These are phyloP conservation scores for Lagria hirta DNA, from an alignment of 2,888 invertebrate species.

Conservation along the genomic window DNA sequence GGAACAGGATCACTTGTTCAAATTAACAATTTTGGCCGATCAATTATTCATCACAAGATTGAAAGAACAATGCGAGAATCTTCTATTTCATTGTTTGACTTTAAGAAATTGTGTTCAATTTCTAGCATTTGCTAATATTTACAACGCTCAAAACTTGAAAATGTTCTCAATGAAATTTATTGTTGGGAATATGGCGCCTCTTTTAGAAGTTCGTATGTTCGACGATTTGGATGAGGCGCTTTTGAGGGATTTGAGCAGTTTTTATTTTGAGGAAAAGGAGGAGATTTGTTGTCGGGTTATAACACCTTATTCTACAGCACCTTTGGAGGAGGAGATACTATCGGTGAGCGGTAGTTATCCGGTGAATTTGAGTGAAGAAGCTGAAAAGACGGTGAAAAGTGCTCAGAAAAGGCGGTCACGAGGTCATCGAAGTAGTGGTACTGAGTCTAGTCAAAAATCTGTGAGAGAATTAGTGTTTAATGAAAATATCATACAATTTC, in stretches of 20 bases:
- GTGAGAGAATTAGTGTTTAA: conserved; percentile 14
- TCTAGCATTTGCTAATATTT: conserved; percentile 72
- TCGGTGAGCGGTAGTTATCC: conserved; percentile 54
- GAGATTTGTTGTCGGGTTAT: conserved; percentile 65
- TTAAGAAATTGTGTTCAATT: conserved; percentile 77
- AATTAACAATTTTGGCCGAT: conserved; percentile 76
- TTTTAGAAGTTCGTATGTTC: conserved; percentile 69
- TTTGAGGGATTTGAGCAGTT: conserved; percentile 65
- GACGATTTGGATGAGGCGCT: conserved; percentile 64
- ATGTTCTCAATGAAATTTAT: conserved; percentile 76
- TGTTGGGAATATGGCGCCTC: conserved; percentile 69
- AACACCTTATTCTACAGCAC: conserved; percentile 68
- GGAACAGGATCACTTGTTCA: conserved; percentile 70
- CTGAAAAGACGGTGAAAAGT: conserved; percentile 30
- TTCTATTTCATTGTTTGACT: conserved; percentile 63
- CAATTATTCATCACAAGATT: conserved; percentile 74
- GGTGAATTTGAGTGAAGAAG: conserved; percentile 55
- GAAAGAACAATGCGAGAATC: conserved; percentile 71
- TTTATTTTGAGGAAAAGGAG: conserved; percentile 66
- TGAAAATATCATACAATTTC: conserved; percentile 31
- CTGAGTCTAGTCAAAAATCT: conserved; percentile 21
- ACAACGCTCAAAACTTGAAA: conserved; percentile 74
- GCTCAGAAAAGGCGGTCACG: conserved; percentile 33
- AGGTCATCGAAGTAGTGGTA: conserved; percentile 25
- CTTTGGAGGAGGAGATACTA: conserved; percentile 60